Evolutionary conservation across 2,797 vertebrate genomes (phyloP).

Genomic region (Pseudotriccus pelzelni): DNA sequence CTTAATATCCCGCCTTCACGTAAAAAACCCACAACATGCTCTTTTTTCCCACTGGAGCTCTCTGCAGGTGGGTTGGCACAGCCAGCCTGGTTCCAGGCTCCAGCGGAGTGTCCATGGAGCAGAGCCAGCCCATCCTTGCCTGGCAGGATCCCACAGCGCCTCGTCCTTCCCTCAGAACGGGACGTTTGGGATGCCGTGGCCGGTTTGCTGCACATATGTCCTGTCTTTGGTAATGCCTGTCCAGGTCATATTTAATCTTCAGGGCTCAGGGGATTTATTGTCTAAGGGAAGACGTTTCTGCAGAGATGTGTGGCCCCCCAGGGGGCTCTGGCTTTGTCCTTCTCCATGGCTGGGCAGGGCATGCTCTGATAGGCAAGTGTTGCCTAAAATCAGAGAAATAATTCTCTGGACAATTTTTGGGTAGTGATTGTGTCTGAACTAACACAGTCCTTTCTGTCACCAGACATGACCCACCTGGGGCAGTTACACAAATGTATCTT

Average conservation of each 20-base stretch:
- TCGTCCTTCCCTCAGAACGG: rapidly evolving
- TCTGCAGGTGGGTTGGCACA: neutral
- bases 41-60: neutral
- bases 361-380: neutral
- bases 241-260: neutral
- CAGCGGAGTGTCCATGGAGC: rapidly evolving
- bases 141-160: neutral
- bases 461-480: neutral
- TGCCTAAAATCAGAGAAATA: too few relatives aligned
- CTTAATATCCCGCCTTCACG: neutral
- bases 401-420: too few relatives aligned
- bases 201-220: neutral
- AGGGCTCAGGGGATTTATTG: neutral
- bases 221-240: neutral
- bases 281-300: neutral
- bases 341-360: neutral
- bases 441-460: neutral
- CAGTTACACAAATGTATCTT: neutral
- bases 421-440: neutral
- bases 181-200: rapidly evolving
- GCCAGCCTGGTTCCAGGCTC: neutral
- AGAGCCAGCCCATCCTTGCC: neutral
- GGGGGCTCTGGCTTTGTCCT: neutral
- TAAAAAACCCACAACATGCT: neutral
- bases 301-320: rapidly evolving